Evolutionary conservation across 1,140 invertebrate species (phyloP).

Genomic region (Nautilus pompilius): DNA sequence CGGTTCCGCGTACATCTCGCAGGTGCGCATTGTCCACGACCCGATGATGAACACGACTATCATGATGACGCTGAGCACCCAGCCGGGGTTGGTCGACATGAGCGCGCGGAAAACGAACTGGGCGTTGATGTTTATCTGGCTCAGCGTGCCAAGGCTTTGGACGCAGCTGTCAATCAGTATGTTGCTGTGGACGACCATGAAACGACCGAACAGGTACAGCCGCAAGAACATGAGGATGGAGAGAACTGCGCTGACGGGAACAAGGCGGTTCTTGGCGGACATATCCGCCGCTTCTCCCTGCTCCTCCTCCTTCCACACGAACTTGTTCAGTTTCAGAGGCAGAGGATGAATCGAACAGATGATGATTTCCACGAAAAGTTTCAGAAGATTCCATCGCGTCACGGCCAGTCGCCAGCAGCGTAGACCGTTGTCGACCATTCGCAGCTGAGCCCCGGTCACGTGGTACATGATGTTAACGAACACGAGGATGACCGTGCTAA

Average conservation of each 20-base stretch:
- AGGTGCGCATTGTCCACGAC: conserved; percentile 43
- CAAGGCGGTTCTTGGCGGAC: background rate
- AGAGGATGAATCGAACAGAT: conserved; percentile 38
- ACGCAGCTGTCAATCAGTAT: conserved; percentile 27
- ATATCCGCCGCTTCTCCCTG: too few species aligned
- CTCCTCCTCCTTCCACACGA: background rate
- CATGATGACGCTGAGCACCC: conserved; percentile 39
- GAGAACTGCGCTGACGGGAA: conserved; percentile 23
- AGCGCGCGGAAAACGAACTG: conserved; percentile 50
- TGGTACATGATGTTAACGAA: conserved; percentile 32
- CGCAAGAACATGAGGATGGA: conserved; percentile 30
- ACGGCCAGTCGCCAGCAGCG: conserved; percentile 37
- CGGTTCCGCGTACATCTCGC: conserved; percentile 29
- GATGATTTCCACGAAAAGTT: conserved; percentile 26
- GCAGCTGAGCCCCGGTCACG: conserved; percentile 29
- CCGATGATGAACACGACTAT: conserved; percentile 38
- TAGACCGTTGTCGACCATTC: conserved; percentile 34
- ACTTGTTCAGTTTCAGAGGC: conserved; percentile 22
- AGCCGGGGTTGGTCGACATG: conserved; percentile 47
- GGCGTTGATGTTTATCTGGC: conserved; percentile 24
- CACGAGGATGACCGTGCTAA: conserved; percentile 30
- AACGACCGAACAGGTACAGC: conserved; percentile 25
- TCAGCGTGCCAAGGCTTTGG: conserved; percentile 29
- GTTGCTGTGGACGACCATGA: conserved; percentile 29
- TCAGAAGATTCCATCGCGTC: conserved; percentile 24